Conservation (phyloP, 2,797 vertebrate species). For the Schizopygopsis malacanthus region DNA sequence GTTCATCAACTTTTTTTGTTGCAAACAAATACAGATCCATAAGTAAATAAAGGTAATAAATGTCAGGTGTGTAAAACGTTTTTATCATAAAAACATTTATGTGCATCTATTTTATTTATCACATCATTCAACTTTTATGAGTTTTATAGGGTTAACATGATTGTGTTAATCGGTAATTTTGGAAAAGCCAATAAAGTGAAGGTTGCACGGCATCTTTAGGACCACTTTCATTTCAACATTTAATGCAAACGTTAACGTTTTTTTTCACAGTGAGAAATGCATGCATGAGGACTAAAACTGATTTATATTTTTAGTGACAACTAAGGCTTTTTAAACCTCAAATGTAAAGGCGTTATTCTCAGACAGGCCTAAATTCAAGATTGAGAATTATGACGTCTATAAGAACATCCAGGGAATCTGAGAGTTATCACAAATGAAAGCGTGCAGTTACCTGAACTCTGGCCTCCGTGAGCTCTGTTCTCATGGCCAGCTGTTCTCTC, state of each 20-base stretch:
- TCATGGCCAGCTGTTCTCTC: conserved; percentile 94
- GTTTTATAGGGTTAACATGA: neutral
- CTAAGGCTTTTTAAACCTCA: neutral
- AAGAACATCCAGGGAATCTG: neutral
- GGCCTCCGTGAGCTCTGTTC: conserved; percentile 97
- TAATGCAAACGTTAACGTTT: neutral
- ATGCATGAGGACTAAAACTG: neutral
- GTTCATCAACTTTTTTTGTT: too few relatives aligned
- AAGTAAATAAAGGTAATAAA: neutral
- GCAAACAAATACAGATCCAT: conserved; percentile 14
- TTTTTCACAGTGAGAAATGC: neutral
- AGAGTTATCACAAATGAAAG: neutral
- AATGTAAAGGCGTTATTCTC: neutral
- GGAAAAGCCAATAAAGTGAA: neutral
- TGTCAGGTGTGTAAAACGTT: neutral
- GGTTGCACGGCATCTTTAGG: neutral
- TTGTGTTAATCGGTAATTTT: neutral
- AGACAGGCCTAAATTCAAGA: too few relatives aligned
- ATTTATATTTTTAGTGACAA: neutral
- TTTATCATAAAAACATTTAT: neutral
- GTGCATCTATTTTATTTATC: neutral
- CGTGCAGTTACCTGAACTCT: conserved; percentile 88
- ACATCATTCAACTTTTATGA: neutral
- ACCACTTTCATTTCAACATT: neutral
- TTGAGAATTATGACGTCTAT: neutral